Evolutionary conservation across 2,888 invertebrate genomes (phyloP).

Genomic region (Gasteruption jaculator): DNA sequence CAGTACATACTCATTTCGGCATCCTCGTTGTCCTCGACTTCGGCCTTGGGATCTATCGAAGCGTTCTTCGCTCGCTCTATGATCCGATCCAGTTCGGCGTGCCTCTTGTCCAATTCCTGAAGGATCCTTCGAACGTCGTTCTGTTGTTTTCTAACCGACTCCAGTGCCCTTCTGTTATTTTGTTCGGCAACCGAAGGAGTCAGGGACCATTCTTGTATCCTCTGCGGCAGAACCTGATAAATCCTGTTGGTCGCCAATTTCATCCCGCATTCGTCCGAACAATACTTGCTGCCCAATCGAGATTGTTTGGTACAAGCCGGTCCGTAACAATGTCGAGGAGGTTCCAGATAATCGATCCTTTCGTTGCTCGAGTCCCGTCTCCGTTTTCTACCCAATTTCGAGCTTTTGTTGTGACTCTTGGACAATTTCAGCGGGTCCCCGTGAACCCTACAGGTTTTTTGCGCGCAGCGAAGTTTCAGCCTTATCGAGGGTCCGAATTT

Average conservation of each 20-base stretch:
- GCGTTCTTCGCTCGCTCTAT: slow-evolving; percentile 75
- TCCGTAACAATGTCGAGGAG: slow-evolving; percentile 83
- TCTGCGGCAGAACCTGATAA: slow-evolving; percentile 79
- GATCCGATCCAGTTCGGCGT: slow-evolving; percentile 73
- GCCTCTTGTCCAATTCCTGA: slow-evolving; percentile 74
- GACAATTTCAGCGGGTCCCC: slow-evolving; percentile 46
- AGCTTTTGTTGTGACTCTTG: slow-evolving; percentile 40
- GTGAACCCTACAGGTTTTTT: slow-evolving; percentile 52
- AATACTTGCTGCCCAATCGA: slow-evolving; percentile 82
- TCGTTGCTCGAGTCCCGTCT: slow-evolving; percentile 46
- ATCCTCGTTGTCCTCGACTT: slow-evolving; percentile 64
- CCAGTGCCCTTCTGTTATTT: slow-evolving; percentile 66
- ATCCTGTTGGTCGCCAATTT: slow-evolving; percentile 81
- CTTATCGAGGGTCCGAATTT: slow-evolving; percentile 56
- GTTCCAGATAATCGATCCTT: slow-evolving; percentile 42
- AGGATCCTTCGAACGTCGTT: slow-evolving; percentile 73
- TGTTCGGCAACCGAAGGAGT: slow-evolving; percentile 84
- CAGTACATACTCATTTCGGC: slow-evolving; percentile 85
- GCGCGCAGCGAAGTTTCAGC: slow-evolving; percentile 56
- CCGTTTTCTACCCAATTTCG: slow-evolving; percentile 42
- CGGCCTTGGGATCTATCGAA: slow-evolving; percentile 60
- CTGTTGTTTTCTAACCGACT: slow-evolving; percentile 75
- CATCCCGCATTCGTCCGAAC: slow-evolving; percentile 87
- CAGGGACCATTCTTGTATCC: slow-evolving; percentile 91
- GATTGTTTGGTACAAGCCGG: slow-evolving; percentile 81